Conservation (phyloP, 2,113 vertebrate species). For the Campylomormyrus numenius region DNA sequence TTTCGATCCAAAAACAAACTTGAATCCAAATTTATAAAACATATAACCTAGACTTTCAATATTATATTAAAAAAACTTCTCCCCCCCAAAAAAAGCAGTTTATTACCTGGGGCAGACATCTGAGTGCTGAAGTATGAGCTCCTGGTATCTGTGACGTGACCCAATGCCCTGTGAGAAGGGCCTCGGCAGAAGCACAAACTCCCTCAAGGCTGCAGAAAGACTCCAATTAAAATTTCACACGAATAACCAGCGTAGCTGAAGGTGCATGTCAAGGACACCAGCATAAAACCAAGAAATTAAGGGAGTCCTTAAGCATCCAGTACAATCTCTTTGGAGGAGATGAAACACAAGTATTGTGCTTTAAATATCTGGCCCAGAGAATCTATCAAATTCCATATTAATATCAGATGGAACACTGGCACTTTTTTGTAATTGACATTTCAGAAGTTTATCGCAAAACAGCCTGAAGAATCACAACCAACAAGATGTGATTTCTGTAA, state of each 20-base stretch:
- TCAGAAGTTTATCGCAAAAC: background rate
- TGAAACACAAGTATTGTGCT: background rate
- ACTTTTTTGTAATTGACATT: background rate
- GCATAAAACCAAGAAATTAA: background rate
- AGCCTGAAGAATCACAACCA: background rate
- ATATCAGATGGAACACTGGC: background rate
- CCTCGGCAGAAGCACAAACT: constrained; percentile 18
- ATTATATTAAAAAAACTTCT: background rate
- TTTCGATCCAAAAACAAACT: too few species aligned
- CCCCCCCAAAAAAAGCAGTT: background rate
- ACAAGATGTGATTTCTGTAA: background rate
- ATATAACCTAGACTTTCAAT: background rate
- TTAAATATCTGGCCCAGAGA: background rate
- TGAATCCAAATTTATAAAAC: background rate
- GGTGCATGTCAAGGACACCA: background rate
- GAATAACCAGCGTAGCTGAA: background rate
- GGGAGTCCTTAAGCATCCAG: background rate
- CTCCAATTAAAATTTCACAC: background rate
- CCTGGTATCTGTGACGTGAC: constrained; percentile 38
- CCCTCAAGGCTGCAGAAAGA: constrained; percentile 36
- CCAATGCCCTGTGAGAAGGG: constrained; percentile 29
- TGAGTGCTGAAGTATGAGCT: constrained; percentile 38
- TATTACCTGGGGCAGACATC: constrained; percentile 68
- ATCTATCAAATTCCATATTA: background rate
- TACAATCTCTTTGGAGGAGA: background rate